phyloP scores from a whole-genome alignment of 2,797 vertebrate genomes.

The Choloepus didactylus region DNA sequence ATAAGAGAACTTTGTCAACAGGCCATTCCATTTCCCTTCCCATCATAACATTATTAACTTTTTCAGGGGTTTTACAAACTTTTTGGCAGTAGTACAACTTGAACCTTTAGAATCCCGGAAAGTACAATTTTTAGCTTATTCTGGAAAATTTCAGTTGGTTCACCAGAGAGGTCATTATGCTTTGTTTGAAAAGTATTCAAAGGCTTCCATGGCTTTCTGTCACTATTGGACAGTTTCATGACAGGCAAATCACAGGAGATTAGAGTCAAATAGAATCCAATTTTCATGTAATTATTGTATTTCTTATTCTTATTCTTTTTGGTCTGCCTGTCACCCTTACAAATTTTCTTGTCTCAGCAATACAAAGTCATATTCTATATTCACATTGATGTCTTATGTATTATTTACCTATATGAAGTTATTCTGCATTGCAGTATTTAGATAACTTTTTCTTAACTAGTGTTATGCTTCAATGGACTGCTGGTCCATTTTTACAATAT shows the following conservation, averaged over 20 bases:
- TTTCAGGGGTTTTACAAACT: slow-evolving; percentile 65
- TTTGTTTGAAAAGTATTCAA: slow-evolving; percentile 70
- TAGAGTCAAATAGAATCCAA: slow-evolving; percentile 35
- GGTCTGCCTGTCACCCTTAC: neutral
- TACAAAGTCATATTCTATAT: neutral
- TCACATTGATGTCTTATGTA: neutral
- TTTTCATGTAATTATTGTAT: slow-evolving; percentile 27
- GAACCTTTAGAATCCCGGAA: slow-evolving; percentile 73
- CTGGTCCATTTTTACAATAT: slow-evolving; percentile 50
- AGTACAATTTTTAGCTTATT: slow-evolving; percentile 76
- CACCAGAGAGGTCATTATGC: slow-evolving; percentile 61
- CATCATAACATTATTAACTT: slow-evolving; percentile 57
- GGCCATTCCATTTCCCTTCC: slow-evolving; percentile 60
- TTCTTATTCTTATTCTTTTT: slow-evolving; percentile 37
- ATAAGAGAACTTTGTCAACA: slow-evolving; percentile 50
- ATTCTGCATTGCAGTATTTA: slow-evolving; percentile 18
- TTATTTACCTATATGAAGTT: slow-evolving; percentile 17
- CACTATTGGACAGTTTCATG: slow-evolving; percentile 58
- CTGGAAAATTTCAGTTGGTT: slow-evolving; percentile 70
- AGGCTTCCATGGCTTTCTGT: slow-evolving; percentile 55
- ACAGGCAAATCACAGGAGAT: slow-evolving; percentile 25
- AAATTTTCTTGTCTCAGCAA: slow-evolving; percentile 21
- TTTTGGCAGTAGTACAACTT: slow-evolving; percentile 70
- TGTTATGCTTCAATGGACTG: slow-evolving; percentile 4
- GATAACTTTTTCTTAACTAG: slow-evolving; percentile 8